Conservation (phyloP, 2,888 invertebrate species). For the Cephonodes hylas region DNA sequence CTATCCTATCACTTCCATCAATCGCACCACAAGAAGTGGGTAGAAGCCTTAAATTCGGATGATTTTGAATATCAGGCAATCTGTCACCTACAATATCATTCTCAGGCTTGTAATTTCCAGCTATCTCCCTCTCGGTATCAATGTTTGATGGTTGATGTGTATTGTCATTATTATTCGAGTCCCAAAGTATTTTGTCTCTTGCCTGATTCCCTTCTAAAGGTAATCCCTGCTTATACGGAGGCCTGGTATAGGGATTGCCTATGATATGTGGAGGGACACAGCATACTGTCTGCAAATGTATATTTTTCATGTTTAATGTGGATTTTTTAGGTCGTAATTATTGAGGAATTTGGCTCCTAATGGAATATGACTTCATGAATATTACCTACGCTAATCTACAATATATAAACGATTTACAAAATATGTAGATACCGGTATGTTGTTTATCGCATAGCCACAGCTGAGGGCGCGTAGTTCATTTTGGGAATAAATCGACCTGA, state of each 20-base stretch:
- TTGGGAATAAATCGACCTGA: neutral
- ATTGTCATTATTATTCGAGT: neutral
- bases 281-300: constrained; percentile 1
- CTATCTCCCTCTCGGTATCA: neutral
- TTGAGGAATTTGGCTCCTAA: too few relatives aligned
- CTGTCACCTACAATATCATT: neutral
- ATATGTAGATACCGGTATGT: too few relatives aligned
- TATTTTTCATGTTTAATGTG: too few relatives aligned
- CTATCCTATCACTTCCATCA: constrained; percentile 73
- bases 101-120: neutral
- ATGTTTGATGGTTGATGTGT: neutral
- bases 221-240: neutral
- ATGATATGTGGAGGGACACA: neutral
- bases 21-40: constrained; percentile 78
- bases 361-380: too few relatives aligned
- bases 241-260: too few relatives aligned
- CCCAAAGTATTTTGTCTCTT: neutral
- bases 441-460: neutral
- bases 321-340: too few relatives aligned
- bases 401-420: too few relatives aligned
- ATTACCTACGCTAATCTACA: too few relatives aligned
- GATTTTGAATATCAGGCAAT: constrained; percentile 4
- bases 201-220: too few relatives aligned
- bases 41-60: constrained; percentile 48
- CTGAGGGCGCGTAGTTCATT: neutral